phyloP scores from a whole-genome alignment of 2,797 vertebrate genomes.

The Argya squamiceps region DNA sequence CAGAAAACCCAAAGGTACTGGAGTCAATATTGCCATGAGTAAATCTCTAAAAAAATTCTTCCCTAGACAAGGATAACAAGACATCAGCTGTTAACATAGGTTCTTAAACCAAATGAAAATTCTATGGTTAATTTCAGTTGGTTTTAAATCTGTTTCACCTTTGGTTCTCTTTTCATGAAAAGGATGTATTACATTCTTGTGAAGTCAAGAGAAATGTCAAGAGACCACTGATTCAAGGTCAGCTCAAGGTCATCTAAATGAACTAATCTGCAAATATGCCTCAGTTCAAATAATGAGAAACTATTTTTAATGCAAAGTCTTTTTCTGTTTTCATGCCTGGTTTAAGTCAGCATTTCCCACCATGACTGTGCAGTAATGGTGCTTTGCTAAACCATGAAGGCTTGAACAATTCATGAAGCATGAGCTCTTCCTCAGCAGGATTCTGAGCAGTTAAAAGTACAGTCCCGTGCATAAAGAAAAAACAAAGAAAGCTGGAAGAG shows the following conservation, averaged over 20 bases:
- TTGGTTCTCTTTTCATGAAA: background rate
- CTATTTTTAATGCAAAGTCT: background rate
- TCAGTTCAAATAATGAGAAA: background rate
- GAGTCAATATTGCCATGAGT: background rate
- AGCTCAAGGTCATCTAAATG: background rate
- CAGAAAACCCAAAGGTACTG: background rate
- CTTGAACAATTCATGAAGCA: background rate
- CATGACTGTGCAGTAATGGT: background rate
- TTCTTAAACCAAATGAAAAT: background rate
- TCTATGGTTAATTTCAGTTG: background rate
- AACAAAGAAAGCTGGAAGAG: background rate
- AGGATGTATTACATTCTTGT: background rate
- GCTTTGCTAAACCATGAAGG: background rate
- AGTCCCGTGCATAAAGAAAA: background rate
- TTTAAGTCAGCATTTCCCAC: background rate
- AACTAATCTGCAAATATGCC: background rate
- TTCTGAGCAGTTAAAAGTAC: background rate
- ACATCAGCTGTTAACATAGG: background rate
- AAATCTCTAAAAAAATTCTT: background rate
- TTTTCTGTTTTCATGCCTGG: background rate
- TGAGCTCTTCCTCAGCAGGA: background rate
- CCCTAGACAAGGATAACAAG: background rate
- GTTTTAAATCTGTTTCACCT: background rate
- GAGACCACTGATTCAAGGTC: background rate
- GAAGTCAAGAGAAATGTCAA: background rate